Evolutionary conservation across 2,113 vertebrate species (phyloP).

Genomic region (Zingel zingel): DNA sequence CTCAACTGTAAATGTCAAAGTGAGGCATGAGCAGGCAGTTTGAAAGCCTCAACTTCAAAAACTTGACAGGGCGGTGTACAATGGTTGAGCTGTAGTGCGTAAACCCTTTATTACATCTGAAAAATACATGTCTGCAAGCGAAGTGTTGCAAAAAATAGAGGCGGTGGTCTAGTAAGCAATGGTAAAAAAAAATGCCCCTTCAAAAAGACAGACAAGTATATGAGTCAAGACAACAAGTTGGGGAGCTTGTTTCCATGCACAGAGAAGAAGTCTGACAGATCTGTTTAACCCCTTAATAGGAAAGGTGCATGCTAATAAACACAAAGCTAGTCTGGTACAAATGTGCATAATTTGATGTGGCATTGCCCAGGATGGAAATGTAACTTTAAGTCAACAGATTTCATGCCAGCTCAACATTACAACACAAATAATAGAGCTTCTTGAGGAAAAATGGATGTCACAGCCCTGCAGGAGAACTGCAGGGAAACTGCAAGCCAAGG

Average conservation of each 20-base stretch:
- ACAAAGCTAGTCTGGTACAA: not conserved
- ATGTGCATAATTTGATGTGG: not conserved
- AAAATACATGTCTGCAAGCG: slow-evolving; percentile 16
- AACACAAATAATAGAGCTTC: not conserved
- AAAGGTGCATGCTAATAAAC: not conserved
- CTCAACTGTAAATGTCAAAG: slow-evolving; percentile 53
- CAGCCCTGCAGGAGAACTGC: not conserved
- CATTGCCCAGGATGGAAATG: not conserved
- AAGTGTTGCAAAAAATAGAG: slow-evolving; percentile 20
- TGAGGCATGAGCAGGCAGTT: not conserved
- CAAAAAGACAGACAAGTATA: not conserved
- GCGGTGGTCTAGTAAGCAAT: not conserved
- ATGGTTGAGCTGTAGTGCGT: not conserved
- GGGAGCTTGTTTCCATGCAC: not conserved
- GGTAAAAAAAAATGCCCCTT: slow-evolving; percentile 6
- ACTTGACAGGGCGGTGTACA: not conserved
- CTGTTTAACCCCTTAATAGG: not conserved
- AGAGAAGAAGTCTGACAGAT: not conserved
- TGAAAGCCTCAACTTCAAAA: slow-evolving; percentile 32
- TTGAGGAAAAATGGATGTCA: slow-evolving; percentile 11
- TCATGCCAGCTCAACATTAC: not conserved
- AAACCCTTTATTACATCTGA: slow-evolving; percentile 35
- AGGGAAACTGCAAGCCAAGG: not conserved
- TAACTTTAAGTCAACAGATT: not conserved
- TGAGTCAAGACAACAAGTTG: not conserved